Percentiles rank a stretch among this genome's conserved stretches.
phyloP scores from a whole-genome alignment of 2,888 invertebrate genomes.

The Tethea ocularis region DNA sequence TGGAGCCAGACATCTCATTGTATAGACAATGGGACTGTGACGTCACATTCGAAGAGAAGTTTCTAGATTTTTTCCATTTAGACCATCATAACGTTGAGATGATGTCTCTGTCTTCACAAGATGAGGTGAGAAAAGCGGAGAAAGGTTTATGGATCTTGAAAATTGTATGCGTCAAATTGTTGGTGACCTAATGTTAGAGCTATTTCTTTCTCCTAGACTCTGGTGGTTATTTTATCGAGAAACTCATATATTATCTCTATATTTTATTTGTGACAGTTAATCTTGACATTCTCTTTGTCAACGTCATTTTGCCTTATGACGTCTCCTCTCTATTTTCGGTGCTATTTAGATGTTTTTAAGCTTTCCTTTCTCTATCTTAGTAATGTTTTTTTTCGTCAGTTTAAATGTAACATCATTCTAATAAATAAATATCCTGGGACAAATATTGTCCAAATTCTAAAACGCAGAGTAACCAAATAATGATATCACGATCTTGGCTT shows the following conservation, averaged over 20 bases:
- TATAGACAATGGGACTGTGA: constrained; percentile 56
- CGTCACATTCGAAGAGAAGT: constrained; percentile 51
- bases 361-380: not conserved
- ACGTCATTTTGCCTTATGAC: not conserved
- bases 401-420: not conserved
- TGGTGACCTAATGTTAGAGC: constrained; percentile 3
- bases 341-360: not conserved
- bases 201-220: constrained; percentile 9
- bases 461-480: no score
- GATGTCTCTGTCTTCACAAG: constrained; percentile 51
- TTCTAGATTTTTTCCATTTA: constrained; percentile 54
- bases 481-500: no score
- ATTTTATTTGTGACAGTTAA: not conserved
- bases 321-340: not conserved
- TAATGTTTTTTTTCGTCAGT: not conserved
- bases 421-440: not conserved
- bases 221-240: constrained; percentile 11
- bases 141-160: constrained; percentile 2
- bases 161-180: constrained; percentile 7
- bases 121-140: constrained; percentile 47
- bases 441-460: no score
- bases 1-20: constrained; percentile 51
- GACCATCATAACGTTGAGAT: constrained; percentile 46
- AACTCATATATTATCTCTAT: not conserved
- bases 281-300: not conserved